A percentile compares a stretch with the other conserved stretches of the same genome.
Evolutionary conservation across 2,888 invertebrate genomes (phyloP).

Genomic region (Torymus tubicola): DNA sequence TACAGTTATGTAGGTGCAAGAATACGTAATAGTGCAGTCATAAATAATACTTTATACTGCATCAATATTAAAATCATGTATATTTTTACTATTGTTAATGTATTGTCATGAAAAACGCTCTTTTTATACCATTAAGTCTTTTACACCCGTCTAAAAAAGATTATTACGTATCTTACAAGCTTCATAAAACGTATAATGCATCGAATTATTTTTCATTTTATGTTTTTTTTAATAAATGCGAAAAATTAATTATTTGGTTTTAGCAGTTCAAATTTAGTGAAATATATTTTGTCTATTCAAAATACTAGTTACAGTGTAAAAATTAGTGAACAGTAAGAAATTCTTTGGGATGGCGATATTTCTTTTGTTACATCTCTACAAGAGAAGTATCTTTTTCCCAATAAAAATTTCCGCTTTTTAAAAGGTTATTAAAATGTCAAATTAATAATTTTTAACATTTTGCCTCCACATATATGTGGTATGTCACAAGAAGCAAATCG

Average conservation of each 20-base stretch:
- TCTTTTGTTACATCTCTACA: no score
- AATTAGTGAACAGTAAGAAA: no score
- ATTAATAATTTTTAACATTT: slow-evolving; percentile 47
- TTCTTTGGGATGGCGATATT: no score
- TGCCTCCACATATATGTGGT: slow-evolving; percentile 51
- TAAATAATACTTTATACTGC: slow-evolving; percentile 42
- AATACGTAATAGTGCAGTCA: slow-evolving; percentile 20
- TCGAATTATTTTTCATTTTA: background rate
- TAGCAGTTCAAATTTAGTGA: no score
- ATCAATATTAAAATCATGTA: slow-evolving; percentile 46
- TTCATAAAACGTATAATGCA: background rate
- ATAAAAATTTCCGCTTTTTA: slow-evolving; percentile 22
- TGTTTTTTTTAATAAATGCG: background rate
- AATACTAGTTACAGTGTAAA: no score
- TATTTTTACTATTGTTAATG: slow-evolving; percentile 55
- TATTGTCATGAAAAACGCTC: slow-evolving; percentile 37
- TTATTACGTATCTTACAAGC: background rate
- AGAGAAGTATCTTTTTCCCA: no score
- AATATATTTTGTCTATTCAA: no score
- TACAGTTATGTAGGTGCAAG: background rate
- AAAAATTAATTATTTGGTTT: no score
- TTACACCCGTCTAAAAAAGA: slow-evolving; percentile 18
- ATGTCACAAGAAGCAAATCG: slow-evolving; percentile 45
- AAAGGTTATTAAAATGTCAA: slow-evolving; percentile 37
- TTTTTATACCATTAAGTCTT: slow-evolving; percentile 40